Base-by-base conservation (phyloP, 1,140 invertebrate genomes). In the Papilio polyxenes region DNA sequence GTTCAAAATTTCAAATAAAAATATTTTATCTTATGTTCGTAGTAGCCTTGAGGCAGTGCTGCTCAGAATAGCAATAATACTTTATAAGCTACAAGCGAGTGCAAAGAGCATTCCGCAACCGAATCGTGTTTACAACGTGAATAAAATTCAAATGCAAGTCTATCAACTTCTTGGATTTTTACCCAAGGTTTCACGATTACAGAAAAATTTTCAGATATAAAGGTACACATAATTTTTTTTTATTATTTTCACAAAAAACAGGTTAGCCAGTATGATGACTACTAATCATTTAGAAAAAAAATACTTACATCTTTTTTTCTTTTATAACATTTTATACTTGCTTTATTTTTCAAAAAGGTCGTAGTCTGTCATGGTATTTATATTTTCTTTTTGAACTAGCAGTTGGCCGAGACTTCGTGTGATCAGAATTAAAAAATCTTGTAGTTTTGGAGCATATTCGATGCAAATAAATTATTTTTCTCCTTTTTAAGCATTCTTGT, bases 71-170 rank as follows among this genome's bases (percentile, higher is more conserved):
- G 65, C 65, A 69, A 65, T 72, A 72, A 40, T 40, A 72, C 65
- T 72, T 37, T 31, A 72, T 37, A 31, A 72, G 65, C 65, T 72
- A 72, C 31, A 72, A 40, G 65, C 31, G 15, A 72, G 65, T 72
- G 23, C 65, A 72, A 72, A 72, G 65, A 72, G 65, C 23, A 72
- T 72, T 72, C 31, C 65, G 65, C 23, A 72, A 72, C 65, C 65
- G 65, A 72, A 72, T 72, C 65, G 13, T 17, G 13, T 72, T 37
- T 72, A 37, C 65, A 37, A 11, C 65, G 65, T 72, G 65, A 40
- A 31, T 4, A 40, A 72, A 72, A 72, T 72, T 40, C 65, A 17
- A 72, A 72, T 72, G 37, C 23, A 72, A 37, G 37, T 72, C 65
- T 72, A 72, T 37, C 37, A 72, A 72, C 31, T 62, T 23, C n/a